Evolutionary conservation across 2,113 vertebrate species (phyloP).

Genomic region (Echinops telfairi): DNA sequence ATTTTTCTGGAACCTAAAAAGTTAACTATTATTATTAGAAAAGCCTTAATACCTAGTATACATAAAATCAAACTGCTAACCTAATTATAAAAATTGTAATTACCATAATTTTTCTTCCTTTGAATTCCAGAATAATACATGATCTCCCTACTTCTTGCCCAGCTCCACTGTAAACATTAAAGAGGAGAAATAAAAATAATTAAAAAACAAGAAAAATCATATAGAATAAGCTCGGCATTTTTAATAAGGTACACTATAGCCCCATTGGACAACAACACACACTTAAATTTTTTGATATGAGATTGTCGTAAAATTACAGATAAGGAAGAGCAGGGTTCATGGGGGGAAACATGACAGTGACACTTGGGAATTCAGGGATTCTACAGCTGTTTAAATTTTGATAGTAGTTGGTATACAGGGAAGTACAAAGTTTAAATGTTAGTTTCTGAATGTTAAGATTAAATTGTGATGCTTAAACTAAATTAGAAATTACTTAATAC

Average conservation of each 20-base stretch:
- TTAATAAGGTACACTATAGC: neutral
- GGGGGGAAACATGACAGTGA: neutral
- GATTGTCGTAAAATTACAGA: neutral
- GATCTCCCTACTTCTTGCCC: slow-evolving; percentile 98
- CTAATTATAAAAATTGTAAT: slow-evolving; percentile 28
- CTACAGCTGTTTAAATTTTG: neutral
- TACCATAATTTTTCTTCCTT: slow-evolving; percentile 99
- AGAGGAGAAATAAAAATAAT: slow-evolving; percentile 49
- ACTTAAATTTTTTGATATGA: neutral
- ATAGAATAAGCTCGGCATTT: neutral
- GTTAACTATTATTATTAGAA: neutral
- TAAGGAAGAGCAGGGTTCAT: fast-evolving
- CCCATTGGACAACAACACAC: neutral
- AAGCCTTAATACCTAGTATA: neutral
- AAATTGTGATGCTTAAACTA: neutral
- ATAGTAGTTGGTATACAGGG: neutral
- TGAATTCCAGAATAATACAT: slow-evolving; percentile 98
- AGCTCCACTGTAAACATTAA: slow-evolving; percentile 91
- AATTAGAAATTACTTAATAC: neutral
- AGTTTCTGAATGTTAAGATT: neutral
- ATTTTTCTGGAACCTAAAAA: neutral
- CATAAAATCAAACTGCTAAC: neutral
- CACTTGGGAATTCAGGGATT: neutral
- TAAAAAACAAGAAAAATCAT: neutral
- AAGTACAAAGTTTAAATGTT: neutral